A percentile compares a stretch with the other conserved stretches of the same genome.
Evolutionary conservation across 1,140 invertebrate species (phyloP).

Genomic region (Spodoptera litura): DNA sequence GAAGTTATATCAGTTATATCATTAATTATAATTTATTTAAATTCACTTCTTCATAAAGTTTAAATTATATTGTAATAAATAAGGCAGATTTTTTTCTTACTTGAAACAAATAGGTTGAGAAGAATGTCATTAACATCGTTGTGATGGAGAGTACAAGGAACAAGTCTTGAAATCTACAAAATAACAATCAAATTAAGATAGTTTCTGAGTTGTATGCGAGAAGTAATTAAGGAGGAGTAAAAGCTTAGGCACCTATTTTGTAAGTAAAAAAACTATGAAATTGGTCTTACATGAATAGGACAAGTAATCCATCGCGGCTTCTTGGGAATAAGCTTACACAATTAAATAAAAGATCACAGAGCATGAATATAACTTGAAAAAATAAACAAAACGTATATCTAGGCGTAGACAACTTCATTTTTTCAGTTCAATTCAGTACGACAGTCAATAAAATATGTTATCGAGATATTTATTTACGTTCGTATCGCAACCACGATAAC

Average conservation of each 20-base stretch:
- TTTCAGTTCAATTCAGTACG: constrained; percentile 12
- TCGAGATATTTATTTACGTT: too few relatives aligned
- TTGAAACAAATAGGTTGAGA: constrained; percentile 91
- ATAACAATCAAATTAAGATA: constrained; percentile 26
- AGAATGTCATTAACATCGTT: constrained; percentile 88
- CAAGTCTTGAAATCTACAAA: constrained; percentile 89
- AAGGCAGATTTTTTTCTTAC: constrained; percentile 77
- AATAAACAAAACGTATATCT: constrained; percentile 77
- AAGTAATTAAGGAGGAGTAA: too few relatives aligned
- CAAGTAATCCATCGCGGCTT: constrained; percentile 74
- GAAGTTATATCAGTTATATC: too few relatives aligned
- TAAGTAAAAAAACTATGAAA: neutral
- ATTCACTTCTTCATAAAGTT: too few relatives aligned
- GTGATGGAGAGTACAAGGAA: constrained; percentile 89
- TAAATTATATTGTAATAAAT: too few relatives aligned
- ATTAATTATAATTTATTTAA: too few relatives aligned
- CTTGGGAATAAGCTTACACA: constrained; percentile 80
- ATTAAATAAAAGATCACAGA: constrained; percentile 78
- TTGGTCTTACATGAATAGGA: constrained; percentile 75
- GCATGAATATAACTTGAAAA: constrained; percentile 73
- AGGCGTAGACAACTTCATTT: constrained; percentile 79
- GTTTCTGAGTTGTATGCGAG: too few relatives aligned
- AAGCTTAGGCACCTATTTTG: too few relatives aligned
- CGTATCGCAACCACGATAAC: too few relatives aligned
- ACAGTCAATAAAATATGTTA: too few relatives aligned